Evolutionary conservation across 1,140 invertebrate genomes (phyloP), one percentile per base, ranked within the genome.

Genomic region (Catajapyx aquilonaris): DNA sequence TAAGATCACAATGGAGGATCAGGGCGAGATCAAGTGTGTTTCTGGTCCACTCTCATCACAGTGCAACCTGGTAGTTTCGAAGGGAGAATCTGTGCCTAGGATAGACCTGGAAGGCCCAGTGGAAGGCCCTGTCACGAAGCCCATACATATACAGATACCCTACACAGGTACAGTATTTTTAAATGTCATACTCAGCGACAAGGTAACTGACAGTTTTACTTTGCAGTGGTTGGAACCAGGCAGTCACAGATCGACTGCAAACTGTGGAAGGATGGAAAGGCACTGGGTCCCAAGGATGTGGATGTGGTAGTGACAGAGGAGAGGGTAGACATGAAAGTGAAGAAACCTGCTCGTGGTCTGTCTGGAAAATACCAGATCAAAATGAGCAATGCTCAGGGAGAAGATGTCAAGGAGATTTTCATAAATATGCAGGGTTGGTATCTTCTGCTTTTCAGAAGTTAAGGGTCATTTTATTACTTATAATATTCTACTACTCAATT

Each of bases 261-360:
- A 57, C 51, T 93, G 18, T 57, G 81, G 35, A 84, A 86, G 48
- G 81, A 91, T 53, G 87, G 86, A 3, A 86, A 90, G 59, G 61
- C 74, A 1, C 52, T 94, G 36, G 73, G 78, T 11, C 55, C 77
- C 2, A 90, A 88, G 52, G 86, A 91, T 44, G 73, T 87, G 11
- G 87, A 93, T 52, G 68, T 81, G n/a, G 64, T 80, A 13, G 72
- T 91, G 4, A 68, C 72, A n/a, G 81, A 87, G 45, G 85, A 90
- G 41, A 86, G 87, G 54, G 66, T 90, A 17, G 71, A 74, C 1
- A 86, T 81, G 52, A 91, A 83, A 54, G 71, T 90, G 44, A 88
- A 88, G 49, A 91, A 90, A 56, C 84, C 86, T 2, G 63, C 70
- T 1, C 64, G 83, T 32, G 77, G 80, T 35, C 67, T 71, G 41